phyloP scores from a whole-genome alignment of 2,113 vertebrate species.

The Hystrix cristata region DNA sequence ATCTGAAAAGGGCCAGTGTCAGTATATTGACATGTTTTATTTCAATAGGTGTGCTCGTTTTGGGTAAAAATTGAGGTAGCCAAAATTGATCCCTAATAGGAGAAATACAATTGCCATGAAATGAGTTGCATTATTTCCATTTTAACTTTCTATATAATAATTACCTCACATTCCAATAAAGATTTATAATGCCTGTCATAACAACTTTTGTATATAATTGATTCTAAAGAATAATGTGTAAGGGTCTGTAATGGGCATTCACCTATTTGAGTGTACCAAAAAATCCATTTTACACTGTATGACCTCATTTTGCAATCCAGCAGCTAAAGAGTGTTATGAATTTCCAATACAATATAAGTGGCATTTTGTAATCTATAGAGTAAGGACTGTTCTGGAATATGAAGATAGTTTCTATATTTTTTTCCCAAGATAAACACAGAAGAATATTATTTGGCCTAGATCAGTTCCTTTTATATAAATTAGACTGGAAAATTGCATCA shows the following conservation, averaged over 20 bases:
- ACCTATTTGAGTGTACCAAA: conserved; percentile 85
- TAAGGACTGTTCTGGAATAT: conserved; percentile 82
- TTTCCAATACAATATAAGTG: conserved; percentile 85
- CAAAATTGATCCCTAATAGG: not conserved
- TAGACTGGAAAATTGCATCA: conserved; percentile 77
- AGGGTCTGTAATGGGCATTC: conserved; percentile 78
- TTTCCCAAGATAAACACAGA: conserved; percentile 78
- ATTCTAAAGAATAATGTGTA: conserved; percentile 84
- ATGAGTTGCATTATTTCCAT: conserved; percentile 63
- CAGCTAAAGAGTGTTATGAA: conserved; percentile 84
- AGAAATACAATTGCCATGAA: conserved; percentile 10
- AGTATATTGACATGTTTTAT: not conserved
- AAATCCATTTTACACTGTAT: conserved; percentile 87
- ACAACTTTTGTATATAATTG: conserved; percentile 82
- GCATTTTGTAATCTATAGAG: conserved; percentile 81
- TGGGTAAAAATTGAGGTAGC: not conserved
- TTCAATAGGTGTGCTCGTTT: not conserved
- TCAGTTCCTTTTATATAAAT: conserved; percentile 81
- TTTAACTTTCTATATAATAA: conserved; percentile 56
- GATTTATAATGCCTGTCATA: conserved; percentile 76
- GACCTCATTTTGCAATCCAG: conserved; percentile 85
- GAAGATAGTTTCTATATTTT: conserved; percentile 74
- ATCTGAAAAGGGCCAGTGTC: not conserved
- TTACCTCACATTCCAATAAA: conserved; percentile 60
- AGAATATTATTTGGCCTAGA: conserved; percentile 78